These are phyloP conservation scores for Hydrolagus colliei DNA, from an alignment of 2,797 vertebrate species.

Conservation along the genomic window DNA sequence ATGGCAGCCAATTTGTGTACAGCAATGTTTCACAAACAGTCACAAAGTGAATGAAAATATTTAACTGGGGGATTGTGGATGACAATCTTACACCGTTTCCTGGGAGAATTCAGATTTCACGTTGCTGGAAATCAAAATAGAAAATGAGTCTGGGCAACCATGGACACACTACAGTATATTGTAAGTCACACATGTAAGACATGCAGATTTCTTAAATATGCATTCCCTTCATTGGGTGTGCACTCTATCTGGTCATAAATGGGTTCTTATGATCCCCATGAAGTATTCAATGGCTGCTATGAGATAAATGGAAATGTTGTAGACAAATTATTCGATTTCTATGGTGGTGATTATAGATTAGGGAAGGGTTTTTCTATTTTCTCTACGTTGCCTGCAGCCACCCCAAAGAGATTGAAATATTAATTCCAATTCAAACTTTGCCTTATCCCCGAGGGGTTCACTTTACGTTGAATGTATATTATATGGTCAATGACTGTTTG, in stretches of 20 bases:
- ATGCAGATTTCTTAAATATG: not conserved
- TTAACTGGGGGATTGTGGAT: too few relatives aligned
- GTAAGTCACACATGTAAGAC: not conserved
- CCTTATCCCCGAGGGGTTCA: not conserved
- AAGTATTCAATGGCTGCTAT: not conserved
- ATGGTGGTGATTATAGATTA: not conserved
- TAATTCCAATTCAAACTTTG: constrained; percentile 15
- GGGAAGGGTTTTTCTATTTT: not conserved
- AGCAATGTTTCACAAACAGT: too few relatives aligned
- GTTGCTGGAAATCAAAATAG: too few relatives aligned
- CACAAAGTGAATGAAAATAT: too few relatives aligned
- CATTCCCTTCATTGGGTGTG: too few relatives aligned
- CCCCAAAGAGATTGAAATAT: constrained; percentile 1
- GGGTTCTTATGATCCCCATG: not conserved
- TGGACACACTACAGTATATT: too few relatives aligned
- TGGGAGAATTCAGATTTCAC: too few relatives aligned
- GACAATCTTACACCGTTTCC: too few relatives aligned
- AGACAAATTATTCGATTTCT: not conserved
- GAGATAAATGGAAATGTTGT: not conserved
- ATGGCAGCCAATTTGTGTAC: too few relatives aligned
- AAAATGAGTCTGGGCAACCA: too few relatives aligned
- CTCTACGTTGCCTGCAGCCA: not conserved
- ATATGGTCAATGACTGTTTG: not conserved
- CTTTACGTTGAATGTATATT: not conserved
- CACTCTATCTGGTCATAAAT: not conserved